A percentile compares a stretch with the other conserved stretches of the same genome.
phyloP scores from a whole-genome alignment of 2,888 invertebrate species.

The Bombylius major region DNA sequence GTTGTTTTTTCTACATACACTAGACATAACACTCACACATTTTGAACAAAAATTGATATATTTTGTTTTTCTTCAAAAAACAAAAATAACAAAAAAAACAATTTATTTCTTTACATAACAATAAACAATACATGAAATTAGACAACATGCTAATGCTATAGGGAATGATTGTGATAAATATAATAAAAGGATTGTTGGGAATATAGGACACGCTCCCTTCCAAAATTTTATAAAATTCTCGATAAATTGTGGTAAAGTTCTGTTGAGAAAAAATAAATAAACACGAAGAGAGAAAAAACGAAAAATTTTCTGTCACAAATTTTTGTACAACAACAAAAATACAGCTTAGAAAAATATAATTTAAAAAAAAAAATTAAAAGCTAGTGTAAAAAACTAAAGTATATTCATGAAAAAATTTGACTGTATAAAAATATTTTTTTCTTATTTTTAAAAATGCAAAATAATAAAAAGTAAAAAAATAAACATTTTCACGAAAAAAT shows the following conservation, averaged over 20 bases:
- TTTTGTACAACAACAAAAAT: background rate
- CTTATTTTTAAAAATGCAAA: too few relatives aligned
- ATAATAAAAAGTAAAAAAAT: too few relatives aligned
- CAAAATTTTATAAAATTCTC: conserved; percentile 23
- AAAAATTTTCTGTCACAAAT: conserved; percentile 1
- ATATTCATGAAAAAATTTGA: too few relatives aligned
- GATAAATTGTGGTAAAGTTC: background rate
- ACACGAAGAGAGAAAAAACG: conserved; percentile 3
- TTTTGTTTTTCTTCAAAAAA: background rate
- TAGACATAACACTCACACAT: too few relatives aligned
- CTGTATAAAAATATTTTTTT: too few relatives aligned
- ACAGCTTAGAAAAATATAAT: background rate
- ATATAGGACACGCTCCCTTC: conserved; percentile 30
- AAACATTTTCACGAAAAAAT: too few relatives aligned
- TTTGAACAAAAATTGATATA: too few relatives aligned
- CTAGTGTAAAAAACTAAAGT: too few relatives aligned
- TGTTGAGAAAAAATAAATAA: background rate
- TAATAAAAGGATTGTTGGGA: conserved; percentile 29
- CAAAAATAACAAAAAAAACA: too few relatives aligned
- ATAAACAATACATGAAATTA: conserved; percentile 20
- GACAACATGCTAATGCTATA: conserved; percentile 30
- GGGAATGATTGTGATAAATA: conserved; percentile 32
- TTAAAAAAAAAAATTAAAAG: background rate
- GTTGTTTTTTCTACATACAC: too few relatives aligned
- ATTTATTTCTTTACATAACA: conserved; percentile 12